phyloP scores from a whole-genome alignment of 2,113 vertebrate genomes.

The Cervus canadensis region DNA sequence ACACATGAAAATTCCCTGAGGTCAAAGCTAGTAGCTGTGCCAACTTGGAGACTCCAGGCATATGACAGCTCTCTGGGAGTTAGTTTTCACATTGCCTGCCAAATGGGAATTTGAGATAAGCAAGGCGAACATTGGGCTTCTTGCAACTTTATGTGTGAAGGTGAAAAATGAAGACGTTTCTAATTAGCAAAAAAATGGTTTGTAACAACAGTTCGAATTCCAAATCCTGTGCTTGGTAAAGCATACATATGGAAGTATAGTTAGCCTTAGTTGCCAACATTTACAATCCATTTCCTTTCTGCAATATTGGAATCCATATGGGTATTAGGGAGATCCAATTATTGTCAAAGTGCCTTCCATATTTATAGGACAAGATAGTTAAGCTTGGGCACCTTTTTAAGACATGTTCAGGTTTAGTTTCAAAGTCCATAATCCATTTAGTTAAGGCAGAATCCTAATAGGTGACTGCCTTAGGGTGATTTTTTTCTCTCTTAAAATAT shows the following conservation, averaged over 20 bases:
- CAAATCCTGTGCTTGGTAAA: constrained; percentile 74
- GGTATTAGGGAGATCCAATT: constrained; percentile 78
- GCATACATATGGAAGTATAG: constrained; percentile 59
- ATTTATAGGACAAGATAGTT: constrained; percentile 69
- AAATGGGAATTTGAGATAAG: constrained; percentile 74
- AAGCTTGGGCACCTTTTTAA: constrained; percentile 62
- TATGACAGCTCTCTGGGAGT: constrained; percentile 69
- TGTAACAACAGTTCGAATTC: constrained; percentile 73
- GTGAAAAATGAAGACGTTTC: constrained; percentile 78
- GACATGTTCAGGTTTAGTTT: constrained; percentile 48
- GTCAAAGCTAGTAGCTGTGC: constrained; percentile 78
- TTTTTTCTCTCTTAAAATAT: not conserved
- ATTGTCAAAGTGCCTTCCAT: constrained; percentile 75
- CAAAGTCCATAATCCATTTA: constrained; percentile 52
- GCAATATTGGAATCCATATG: constrained; percentile 78
- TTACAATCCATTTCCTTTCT: constrained; percentile 76
- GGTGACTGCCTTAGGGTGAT: not conserved
- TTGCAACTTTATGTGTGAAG: constrained; percentile 79
- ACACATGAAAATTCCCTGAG: constrained; percentile 78
- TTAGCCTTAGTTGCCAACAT: constrained; percentile 61
- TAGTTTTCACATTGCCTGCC: constrained; percentile 65
- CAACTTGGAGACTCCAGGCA: constrained; percentile 73
- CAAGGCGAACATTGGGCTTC: constrained; percentile 48
- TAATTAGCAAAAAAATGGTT: constrained; percentile 80
- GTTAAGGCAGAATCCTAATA: constrained; percentile 36